Evolutionary conservation across 2,888 invertebrate genomes (phyloP).

Genomic region (Coenonympha arcania): DNA sequence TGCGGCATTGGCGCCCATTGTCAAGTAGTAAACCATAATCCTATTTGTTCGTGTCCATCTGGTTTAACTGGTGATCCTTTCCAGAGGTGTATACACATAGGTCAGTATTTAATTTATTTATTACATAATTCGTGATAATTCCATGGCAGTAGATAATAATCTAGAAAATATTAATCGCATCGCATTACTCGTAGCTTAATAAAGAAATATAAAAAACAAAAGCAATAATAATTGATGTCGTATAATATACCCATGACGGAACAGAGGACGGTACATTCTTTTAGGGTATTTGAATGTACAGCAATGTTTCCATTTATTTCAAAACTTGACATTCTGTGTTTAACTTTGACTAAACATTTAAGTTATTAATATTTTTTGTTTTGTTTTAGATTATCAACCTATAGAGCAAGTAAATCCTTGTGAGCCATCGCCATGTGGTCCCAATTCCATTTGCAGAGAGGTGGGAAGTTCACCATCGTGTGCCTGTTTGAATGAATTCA

Average conservation of each 20-base stretch:
- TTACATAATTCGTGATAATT: too few relatives aligned
- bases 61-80: conserved; percentile 84
- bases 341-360: too few relatives aligned
- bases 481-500: conserved; percentile 79
- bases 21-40: conserved; percentile 82
- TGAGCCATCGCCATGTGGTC: conserved; percentile 83
- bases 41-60: conserved; percentile 78
- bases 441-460: conserved; percentile 78
- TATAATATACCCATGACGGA: too few relatives aligned
- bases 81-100: conserved; percentile 76
- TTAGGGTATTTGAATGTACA: too few relatives aligned
- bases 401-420: conserved; percentile 72
- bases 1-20: conserved; percentile 82
- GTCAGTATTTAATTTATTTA: conserved; percentile 42
- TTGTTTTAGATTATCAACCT: conserved; percentile 46
- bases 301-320: too few relatives aligned
- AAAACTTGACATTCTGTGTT: too few relatives aligned
- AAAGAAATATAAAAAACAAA: too few relatives aligned
- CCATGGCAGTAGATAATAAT: too few relatives aligned
- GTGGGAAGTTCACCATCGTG: conserved; percentile 79
- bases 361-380: not conserved
- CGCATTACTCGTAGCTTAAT: not conserved
- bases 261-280: too few relatives aligned
- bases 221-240: too few relatives aligned
- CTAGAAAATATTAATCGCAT: not conserved